Conservation (phyloP, 2,888 invertebrate species). For the Noctua janthe region DNA sequence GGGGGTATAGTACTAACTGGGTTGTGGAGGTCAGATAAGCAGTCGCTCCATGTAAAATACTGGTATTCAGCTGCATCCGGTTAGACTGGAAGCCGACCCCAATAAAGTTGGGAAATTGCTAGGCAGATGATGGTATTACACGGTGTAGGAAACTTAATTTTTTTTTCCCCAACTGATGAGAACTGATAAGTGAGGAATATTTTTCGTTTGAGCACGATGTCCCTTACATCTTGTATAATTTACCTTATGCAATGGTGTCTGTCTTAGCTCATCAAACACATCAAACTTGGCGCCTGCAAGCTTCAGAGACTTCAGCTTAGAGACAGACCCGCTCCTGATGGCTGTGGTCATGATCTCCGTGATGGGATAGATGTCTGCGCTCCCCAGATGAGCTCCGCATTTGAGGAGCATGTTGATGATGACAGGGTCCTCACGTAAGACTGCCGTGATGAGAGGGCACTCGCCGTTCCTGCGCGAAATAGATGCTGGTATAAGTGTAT, state of each 20-base stretch:
- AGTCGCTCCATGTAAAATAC: no score
- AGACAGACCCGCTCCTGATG: slow-evolving; percentile 90
- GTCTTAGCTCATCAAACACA: slow-evolving; percentile 90
- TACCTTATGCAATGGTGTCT: slow-evolving; percentile 93
- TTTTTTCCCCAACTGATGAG: no score
- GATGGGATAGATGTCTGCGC: slow-evolving; percentile 89
- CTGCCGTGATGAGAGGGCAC: slow-evolving; percentile 93
- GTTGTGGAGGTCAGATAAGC: no score
- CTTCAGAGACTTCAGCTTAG: slow-evolving; percentile 90
- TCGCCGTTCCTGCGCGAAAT: slow-evolving; percentile 84
- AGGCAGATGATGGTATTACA: no score
- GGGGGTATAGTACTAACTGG: no score
- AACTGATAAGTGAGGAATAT: no score
- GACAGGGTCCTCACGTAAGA: slow-evolving; percentile 91
- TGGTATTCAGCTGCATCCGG: no score
- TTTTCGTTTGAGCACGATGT: neutral
- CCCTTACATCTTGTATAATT: neutral
- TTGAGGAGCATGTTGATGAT: slow-evolving; percentile 92
- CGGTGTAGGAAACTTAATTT: no score
- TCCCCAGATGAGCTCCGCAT: slow-evolving; percentile 94
- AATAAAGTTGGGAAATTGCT: no score
- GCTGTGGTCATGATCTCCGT: slow-evolving; percentile 93
- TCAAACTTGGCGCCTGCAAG: slow-evolving; percentile 93
- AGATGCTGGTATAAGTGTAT: neutral
- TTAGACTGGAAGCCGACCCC: no score